A percentile compares a stretch with the other conserved stretches of the same genome.
Evolutionary conservation across 2,113 vertebrate species (phyloP).

Genomic region (Condylura cristata): DNA sequence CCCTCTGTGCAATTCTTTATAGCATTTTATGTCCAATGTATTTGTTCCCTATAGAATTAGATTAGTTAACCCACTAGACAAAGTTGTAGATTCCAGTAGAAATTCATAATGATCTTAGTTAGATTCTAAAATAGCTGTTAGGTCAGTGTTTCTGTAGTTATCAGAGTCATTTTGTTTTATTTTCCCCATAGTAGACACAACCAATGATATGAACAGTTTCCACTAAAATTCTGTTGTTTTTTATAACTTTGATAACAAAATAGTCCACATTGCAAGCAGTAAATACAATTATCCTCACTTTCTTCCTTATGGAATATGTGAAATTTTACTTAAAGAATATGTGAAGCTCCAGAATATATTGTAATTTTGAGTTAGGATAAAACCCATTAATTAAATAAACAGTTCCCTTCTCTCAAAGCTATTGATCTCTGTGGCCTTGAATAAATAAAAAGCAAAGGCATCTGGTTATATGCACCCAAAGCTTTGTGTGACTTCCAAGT

Average conservation of each 20-base stretch:
- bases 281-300: slow-evolving; percentile 8
- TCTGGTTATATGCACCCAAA: background rate
- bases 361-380: slow-evolving; percentile 10
- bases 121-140: slow-evolving; percentile 28
- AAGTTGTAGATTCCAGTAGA: background rate
- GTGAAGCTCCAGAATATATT: background rate
- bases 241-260: background rate
- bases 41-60: background rate
- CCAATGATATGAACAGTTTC: background rate
- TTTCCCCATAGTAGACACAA: background rate
- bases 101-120: background rate
- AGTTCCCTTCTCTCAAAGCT: background rate
- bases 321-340: slow-evolving; percentile 23
- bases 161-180: background rate
- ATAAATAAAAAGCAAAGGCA: slow-evolving; percentile 32
- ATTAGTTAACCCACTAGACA: background rate
- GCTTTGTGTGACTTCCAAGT: slow-evolving; percentile 16
- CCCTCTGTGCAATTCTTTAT: background rate
- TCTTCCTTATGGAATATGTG: background rate
- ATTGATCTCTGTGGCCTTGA: slow-evolving; percentile 44
- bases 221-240: background rate
- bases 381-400: slow-evolving; percentile 24
- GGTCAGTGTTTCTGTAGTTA: background rate
- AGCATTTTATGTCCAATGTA: background rate
- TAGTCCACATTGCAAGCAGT: background rate